Percentiles rank a stretch among this genome's conserved stretches.
Evolutionary conservation across 2,113 vertebrate genomes (phyloP).

Genomic region (Zosterops borbonicus): DNA sequence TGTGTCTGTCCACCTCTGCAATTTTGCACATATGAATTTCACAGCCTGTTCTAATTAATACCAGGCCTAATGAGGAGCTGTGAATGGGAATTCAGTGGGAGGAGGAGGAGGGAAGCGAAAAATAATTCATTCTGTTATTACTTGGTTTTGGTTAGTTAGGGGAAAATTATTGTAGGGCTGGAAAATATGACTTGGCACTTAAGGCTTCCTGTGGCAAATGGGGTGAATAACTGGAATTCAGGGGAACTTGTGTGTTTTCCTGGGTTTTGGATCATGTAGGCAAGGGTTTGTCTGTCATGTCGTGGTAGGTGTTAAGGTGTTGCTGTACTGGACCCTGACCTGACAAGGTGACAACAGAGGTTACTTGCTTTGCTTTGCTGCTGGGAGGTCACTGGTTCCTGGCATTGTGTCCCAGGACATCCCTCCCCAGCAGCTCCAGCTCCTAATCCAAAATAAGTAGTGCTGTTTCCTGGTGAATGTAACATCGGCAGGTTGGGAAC

Average conservation of each 20-base stretch:
- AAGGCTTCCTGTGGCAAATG: background rate
- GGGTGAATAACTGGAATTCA: background rate
- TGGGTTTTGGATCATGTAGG: background rate
- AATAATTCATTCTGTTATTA: background rate
- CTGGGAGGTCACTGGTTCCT: background rate
- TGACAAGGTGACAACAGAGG: background rate
- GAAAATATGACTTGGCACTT: constrained; percentile 22
- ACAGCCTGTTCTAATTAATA: background rate
- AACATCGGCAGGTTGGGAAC: background rate
- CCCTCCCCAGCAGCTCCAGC: background rate
- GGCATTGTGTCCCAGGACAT: background rate
- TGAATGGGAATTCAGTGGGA: background rate
- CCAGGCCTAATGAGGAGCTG: background rate
- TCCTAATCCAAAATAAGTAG: background rate
- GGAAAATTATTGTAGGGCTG: background rate
- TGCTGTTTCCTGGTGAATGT: background rate
- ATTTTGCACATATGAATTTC: background rate
- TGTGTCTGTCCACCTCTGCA: background rate
- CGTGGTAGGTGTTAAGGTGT: background rate
- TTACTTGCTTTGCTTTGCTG: background rate
- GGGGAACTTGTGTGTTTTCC: background rate
- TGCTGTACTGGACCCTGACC: background rate
- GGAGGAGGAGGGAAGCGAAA: background rate
- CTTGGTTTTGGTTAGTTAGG: background rate
- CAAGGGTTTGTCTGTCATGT: background rate